These are phyloP conservation scores for Panagrolaimus sp. DNA, from an alignment of 1,140 invertebrate species.

Conservation along the genomic window DNA sequence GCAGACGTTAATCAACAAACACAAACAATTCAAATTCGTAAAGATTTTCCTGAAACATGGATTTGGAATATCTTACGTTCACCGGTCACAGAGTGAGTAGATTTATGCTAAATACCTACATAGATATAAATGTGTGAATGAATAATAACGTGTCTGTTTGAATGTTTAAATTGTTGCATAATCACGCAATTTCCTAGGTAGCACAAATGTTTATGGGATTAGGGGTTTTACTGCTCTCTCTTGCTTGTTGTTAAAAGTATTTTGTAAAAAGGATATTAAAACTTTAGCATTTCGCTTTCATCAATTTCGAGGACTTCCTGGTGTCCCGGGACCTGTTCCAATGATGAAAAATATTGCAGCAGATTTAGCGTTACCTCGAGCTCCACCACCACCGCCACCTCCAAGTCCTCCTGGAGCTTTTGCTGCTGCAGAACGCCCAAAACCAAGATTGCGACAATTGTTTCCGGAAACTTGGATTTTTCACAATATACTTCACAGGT, in stretches of 20 bases:
- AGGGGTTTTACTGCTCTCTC: too few relatives aligned
- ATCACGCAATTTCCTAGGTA: too few relatives aligned
- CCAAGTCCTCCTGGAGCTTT: background rate
- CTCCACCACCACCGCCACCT: background rate
- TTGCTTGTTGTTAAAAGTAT: background rate
- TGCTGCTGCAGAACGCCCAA: background rate
- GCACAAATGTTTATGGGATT: too few relatives aligned
- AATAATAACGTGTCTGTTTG: too few relatives aligned
- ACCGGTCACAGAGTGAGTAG: constrained; percentile 9
- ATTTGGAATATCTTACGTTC: constrained; percentile 18
- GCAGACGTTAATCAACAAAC: background rate
- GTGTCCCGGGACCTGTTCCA: too few relatives aligned
- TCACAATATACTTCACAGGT: background rate
- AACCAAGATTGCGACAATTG: constrained; percentile 14
- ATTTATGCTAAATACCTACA: background rate
- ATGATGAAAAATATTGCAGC: background rate
- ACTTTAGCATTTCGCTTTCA: background rate
- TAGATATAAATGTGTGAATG: too few relatives aligned
- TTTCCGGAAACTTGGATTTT: constrained; percentile 35
- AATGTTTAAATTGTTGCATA: too few relatives aligned
- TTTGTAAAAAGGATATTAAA: constrained; percentile 7
- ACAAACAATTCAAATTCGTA: constrained; percentile 13
- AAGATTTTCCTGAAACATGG: constrained; percentile 28
- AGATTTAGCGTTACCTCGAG: too few relatives aligned
- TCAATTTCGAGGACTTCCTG: background rate